A percentile compares a stretch with the other conserved stretches of the same genome.
Evolutionary conservation across 37 sponge, comb jelly and placozoan species (phyloP).

Genomic region (Chondrosia reniformis): DNA sequence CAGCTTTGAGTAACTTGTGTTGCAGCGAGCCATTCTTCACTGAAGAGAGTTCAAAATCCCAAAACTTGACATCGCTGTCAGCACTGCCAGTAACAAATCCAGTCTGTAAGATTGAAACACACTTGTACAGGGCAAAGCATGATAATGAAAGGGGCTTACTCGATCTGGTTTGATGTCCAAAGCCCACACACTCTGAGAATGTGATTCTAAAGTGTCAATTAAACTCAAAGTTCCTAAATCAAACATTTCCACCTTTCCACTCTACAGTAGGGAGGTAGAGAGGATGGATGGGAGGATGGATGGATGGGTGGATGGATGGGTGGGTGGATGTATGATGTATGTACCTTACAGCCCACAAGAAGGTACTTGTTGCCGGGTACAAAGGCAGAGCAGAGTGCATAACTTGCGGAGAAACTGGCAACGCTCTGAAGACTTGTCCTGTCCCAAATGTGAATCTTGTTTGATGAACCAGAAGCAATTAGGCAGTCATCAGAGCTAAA

Average conservation of each 20-base stretch:
- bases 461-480: conserved; percentile 61
- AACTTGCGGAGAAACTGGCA: conserved; percentile 66
- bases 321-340: background rate
- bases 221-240: conserved; percentile 57
- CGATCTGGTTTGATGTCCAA: conserved; percentile 73
- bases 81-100: conserved; percentile 88
- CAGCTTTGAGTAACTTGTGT: conserved; percentile 47
- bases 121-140: background rate
- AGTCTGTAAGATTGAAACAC: conserved; percentile 21
- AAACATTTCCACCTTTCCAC: conserved; percentile 77
- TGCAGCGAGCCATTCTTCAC: conserved; percentile 1
- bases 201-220: conserved; percentile 64
- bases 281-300: too few species aligned
- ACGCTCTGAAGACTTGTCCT: conserved; percentile 64
- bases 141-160: background rate
- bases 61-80: conserved; percentile 86
- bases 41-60: conserved; percentile 89
- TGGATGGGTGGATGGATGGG: too few species aligned
- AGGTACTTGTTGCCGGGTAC: conserved; percentile 84
- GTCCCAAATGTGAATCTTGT: conserved; percentile 71
- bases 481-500: conserved; percentile 78
- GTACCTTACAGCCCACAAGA: conserved; percentile 86
- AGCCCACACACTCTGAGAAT: conserved; percentile 75
- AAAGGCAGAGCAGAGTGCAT: conserved; percentile 72
- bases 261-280: conserved; percentile 24